A percentile compares a stretch with the other conserved stretches of the same genome.
phyloP scores from a whole-genome alignment of 2,113 vertebrate genomes.

The Corythoichthys intestinalis region DNA sequence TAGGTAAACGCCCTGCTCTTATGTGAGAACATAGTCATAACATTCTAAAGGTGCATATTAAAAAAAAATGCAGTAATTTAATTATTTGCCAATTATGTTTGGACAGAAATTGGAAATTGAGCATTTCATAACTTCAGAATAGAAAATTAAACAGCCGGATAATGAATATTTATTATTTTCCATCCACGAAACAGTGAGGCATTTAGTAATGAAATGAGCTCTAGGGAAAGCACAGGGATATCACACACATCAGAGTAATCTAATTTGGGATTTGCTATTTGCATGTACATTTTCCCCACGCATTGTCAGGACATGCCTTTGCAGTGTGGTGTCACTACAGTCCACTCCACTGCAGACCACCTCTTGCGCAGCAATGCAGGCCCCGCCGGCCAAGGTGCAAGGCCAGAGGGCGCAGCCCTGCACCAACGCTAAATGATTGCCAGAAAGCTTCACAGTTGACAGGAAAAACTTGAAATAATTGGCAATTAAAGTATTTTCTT shows the following conservation, averaged over 20 bases:
- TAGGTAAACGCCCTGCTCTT: neutral
- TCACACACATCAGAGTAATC: neutral
- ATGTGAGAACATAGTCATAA: neutral
- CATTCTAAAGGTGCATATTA: neutral
- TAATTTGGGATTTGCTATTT: slow-evolving; percentile 15
- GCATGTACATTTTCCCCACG: neutral
- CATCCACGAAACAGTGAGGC: neutral
- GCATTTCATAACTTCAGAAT: neutral
- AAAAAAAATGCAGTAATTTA: neutral
- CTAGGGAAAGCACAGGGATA: slow-evolving; percentile 4
- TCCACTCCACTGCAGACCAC: slow-evolving; percentile 33
- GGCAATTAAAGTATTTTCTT: too few species aligned
- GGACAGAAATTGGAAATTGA: neutral
- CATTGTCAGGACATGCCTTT: neutral
- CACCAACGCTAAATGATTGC: neutral
- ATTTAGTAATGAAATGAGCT: neutral
- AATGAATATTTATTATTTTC: neutral
- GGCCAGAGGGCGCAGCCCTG: slow-evolving; percentile 33
- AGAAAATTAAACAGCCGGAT: neutral
- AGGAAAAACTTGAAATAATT: neutral
- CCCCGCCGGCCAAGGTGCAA: slow-evolving; percentile 31
- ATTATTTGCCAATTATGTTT: slow-evolving; percentile 14
- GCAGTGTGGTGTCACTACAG: slow-evolving; percentile 11
- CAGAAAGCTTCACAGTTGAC: neutral
- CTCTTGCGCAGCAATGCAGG: slow-evolving; percentile 35